Conservation (phyloP, 2,797 vertebrate species). For the Ctenopoma multispine region DNA sequence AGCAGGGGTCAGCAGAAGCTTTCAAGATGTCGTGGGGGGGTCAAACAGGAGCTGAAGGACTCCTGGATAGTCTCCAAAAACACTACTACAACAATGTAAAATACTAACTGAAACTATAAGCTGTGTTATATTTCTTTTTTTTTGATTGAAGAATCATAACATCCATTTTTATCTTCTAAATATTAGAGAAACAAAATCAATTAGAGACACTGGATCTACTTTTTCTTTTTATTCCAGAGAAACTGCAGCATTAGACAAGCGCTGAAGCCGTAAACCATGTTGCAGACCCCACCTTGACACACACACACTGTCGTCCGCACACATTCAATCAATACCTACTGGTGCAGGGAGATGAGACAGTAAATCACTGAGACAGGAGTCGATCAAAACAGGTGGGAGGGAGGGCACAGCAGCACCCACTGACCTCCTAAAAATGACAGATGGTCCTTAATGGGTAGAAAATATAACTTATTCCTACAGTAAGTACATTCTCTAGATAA, state of each 20-base stretch:
- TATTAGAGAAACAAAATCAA: not conserved
- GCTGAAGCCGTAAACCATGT: slow-evolving; percentile 47
- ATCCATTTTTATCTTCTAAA: not conserved
- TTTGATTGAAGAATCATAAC: too few species aligned
- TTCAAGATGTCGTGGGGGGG: not conserved
- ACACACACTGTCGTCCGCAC: slow-evolving; percentile 14
- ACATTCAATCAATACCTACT: not conserved
- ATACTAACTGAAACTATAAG: too few species aligned
- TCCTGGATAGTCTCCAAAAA: not conserved
- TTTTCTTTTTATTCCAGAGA: slow-evolving; percentile 49
- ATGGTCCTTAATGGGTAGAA: slow-evolving; percentile 83
- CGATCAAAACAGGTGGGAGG: not conserved
- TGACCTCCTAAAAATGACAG: slow-evolving; percentile 31
- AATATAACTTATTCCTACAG: slow-evolving; percentile 86
- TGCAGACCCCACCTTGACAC: not conserved
- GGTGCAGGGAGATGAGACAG: slow-evolving; percentile 32
- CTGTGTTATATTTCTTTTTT: too few species aligned
- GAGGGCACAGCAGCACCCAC: slow-evolving; percentile 2
- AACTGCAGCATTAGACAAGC: slow-evolving; percentile 58
- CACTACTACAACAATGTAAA: too few species aligned
- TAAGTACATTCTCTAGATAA: slow-evolving; percentile 81
- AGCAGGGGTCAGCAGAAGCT: slow-evolving; percentile 57
- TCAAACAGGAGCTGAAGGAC: not conserved
- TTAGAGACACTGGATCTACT: slow-evolving; percentile 15
- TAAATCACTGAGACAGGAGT: slow-evolving; percentile 26